phyloP scores from a whole-genome alignment of 1,140 invertebrate genomes.

The Sarcophaga bullata region DNA sequence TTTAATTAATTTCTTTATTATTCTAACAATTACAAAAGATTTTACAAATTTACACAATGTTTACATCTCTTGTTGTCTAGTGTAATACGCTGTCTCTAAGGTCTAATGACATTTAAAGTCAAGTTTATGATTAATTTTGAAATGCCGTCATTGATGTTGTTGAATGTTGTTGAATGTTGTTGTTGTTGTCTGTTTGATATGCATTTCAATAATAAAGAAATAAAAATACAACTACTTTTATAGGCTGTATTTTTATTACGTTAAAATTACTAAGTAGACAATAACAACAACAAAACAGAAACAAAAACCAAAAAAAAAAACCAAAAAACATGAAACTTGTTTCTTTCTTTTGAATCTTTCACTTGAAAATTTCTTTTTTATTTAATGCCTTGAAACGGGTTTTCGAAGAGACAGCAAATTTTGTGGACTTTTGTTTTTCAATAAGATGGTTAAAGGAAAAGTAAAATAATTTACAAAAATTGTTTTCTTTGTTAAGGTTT shows the following conservation, averaged over 20 bases:
- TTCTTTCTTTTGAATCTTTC: neutral
- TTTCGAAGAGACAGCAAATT: neutral
- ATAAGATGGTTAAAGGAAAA: too few relatives aligned
- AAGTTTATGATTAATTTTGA: slow-evolving; percentile 5
- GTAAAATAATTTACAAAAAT: neutral
- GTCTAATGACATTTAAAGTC: slow-evolving; percentile 8
- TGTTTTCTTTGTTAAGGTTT: neutral
- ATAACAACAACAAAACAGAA: too few relatives aligned
- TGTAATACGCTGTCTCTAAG: neutral
- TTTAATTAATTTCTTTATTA: too few relatives aligned
- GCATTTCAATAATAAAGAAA: neutral
- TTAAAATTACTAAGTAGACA: neutral
- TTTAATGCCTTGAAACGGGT: neutral
- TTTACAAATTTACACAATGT: too few relatives aligned
- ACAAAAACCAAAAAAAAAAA: neutral
- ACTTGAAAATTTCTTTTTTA: slow-evolving; percentile 16
- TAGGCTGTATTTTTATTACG: neutral
- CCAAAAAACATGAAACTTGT: neutral
- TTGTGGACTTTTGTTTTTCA: neutral
- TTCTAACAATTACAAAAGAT: too few relatives aligned
- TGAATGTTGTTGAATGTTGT: neutral
- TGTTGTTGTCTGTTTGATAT: neutral
- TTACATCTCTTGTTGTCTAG: neutral
- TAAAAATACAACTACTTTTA: neutral
- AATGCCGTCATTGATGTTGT: neutral